A percentile compares a stretch with the other conserved stretches of the same genome.
phyloP scores from a whole-genome alignment of 2,888 invertebrate species.

The Argyresthia goedartella region DNA sequence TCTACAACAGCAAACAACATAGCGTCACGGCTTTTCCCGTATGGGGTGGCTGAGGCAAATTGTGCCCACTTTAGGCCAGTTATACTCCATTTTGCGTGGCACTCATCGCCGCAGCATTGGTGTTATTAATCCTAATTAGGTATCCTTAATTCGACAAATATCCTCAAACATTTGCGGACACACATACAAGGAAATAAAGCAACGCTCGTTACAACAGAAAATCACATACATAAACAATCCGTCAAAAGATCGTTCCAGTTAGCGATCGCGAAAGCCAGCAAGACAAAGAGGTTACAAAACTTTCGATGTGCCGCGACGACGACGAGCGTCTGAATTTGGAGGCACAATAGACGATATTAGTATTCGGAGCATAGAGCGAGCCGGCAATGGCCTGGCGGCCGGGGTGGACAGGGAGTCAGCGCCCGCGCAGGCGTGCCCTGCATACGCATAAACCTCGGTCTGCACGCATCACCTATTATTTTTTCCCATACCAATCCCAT shows the following conservation, averaged over 20 bases:
- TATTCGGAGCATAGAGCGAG: conserved; percentile 42
- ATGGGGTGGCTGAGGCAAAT: too few relatives aligned
- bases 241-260: conserved; percentile 45
- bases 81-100: too few relatives aligned
- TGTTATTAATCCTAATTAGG: too few relatives aligned
- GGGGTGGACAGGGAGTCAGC: conserved; percentile 59
- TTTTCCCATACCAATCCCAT: conserved; percentile 41
- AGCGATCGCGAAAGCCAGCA: conserved; percentile 51
- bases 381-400: conserved; percentile 37
- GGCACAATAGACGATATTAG: conserved; percentile 51
- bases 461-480: conserved; percentile 20
- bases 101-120: too few relatives aligned
- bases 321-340: conserved; percentile 32
- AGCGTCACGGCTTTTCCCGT: too few relatives aligned
- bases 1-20: too few relatives aligned
- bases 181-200: too few relatives aligned
- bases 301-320: conserved; percentile 40
- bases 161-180: too few relatives aligned
- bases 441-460: conserved; percentile 42
- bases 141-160: too few relatives aligned
- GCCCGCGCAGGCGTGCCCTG: conserved; percentile 51
- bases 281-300: conserved; percentile 59
- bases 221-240: conserved; percentile 13
- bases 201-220: too few relatives aligned
- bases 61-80: too few relatives aligned